These are phyloP conservation scores for Hylaeus volcanicus DNA, from an alignment of 1,140 invertebrate genomes.

Conservation along the genomic window DNA sequence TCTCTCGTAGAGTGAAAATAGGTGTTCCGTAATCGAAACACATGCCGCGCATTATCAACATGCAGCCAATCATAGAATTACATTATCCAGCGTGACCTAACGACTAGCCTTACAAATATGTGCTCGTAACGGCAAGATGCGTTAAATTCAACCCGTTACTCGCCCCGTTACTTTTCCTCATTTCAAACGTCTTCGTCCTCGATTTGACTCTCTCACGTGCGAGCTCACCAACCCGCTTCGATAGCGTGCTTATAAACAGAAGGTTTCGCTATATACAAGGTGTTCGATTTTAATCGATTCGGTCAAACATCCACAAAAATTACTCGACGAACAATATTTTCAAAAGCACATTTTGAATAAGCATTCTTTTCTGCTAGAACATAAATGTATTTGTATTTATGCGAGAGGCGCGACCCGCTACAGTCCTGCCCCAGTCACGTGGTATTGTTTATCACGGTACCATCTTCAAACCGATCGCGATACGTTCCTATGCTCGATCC, in stretches of 20 bases:
- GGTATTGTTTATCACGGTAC: no score
- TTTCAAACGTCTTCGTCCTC: constrained; percentile 63
- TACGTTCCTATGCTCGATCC: no score
- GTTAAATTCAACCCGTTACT: constrained; percentile 66
- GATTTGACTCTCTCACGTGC: constrained; percentile 53
- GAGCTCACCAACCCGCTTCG: constrained; percentile 1
- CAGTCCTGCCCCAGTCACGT: no score
- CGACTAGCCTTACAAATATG: constrained; percentile 24
- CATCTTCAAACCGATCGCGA: background rate
- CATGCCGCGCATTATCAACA: background rate
- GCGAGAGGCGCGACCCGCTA: no score
- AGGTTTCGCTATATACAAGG: background rate
- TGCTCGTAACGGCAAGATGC: constrained; percentile 49
- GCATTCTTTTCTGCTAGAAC: no score
- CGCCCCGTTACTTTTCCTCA: constrained; percentile 69
- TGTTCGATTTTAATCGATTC: background rate
- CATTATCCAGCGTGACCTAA: constrained; percentile 38
- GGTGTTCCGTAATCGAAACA: background rate
- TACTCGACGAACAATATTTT: no score
- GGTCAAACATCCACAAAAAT: no score
- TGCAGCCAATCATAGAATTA: background rate
- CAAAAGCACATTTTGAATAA: no score
- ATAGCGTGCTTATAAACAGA: constrained; percentile 20
- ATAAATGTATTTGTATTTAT: no score
- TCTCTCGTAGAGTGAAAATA: background rate